Base-by-base conservation (phyloP, 53 echinoderm and acorn worm genomes). In the Astropecten irregularis region DNA sequence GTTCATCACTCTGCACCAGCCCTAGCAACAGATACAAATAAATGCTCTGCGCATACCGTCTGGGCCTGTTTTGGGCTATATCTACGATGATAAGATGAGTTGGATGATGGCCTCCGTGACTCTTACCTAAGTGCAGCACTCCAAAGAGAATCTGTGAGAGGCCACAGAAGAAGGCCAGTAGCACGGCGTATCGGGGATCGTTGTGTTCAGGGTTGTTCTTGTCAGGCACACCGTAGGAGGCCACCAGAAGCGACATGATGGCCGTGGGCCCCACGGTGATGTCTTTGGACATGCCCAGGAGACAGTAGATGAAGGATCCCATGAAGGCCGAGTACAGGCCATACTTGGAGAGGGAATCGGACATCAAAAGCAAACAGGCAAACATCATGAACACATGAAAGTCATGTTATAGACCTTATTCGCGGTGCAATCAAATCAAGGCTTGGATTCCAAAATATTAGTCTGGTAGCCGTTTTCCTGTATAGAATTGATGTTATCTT, bases 271-370 rank as follows among this genome's bases (percentile, higher is more conserved):
- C 95, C 13, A 95, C 86, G 1, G 89, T 86, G 64, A 95, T 89
- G 33, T 95, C 95, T 52, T 91, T 93, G 30, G 95, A 90, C 93
- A 92, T 95, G 4, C 95, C 95, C 39, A 95, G 54, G 25, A 95
- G n/a, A 40, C 88, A 85, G 81, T 95, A 95, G 61, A 95, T 76
- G 32, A 93, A 93, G 19, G 91, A 85, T 32, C 95, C 95, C 89
- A 95, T 88, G 47, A 93, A 91, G 10, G 95, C 88, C 2, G 93
- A 88, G 68, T 95, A 95, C 26, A 93, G 73, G 23, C 95, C 95
- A 86, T 93, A 93, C 95, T 95, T 8, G 39, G 5, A 20, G 14
- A 35, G 8, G 11, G 13, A 36, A n/a, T 14, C 11, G 35, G 13
- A 18, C 14, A 56, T 60, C 22, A 15, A 11, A 29, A n/a, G 6